Base-by-base conservation (phyloP, 2,113 vertebrate species). In the Pseudolaguvia tuberculata region DNA sequence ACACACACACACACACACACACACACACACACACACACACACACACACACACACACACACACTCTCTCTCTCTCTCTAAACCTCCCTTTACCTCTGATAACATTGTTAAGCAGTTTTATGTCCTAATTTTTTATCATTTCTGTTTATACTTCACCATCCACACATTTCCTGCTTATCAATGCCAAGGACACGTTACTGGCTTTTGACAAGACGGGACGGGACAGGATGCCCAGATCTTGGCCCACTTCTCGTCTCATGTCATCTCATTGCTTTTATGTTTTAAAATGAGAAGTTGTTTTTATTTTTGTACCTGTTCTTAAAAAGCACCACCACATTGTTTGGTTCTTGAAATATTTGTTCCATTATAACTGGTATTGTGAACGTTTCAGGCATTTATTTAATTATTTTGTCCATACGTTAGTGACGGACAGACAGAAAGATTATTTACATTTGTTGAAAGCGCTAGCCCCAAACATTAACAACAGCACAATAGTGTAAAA, bases 171-270 rank as follows among this genome's bases (percentile, higher is more conserved):
- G 61, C 61, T 27, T 53, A 6, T 20, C 42, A 42, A 51, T 29
- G 51, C 42, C 53, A 72, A 72, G 71, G 72, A 8, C 31, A 53
- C 14, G 27, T 73, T 51, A 51, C 48, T 62, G 71, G 72, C 14
- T 73, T 71, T 78, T 21, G 45, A 15, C 59, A 52, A 25, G 35
- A 42, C 69, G 55, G 20, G 17, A 62, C 42, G 52, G 39, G 35
- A 42, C 69, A 63, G 20, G 17, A 62, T 52, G 52, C 21, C 61
- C 39, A 35, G 31, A 53, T 73, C 25, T 65, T 6, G 3, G 3
- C 31, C 31, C 31, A 35, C 31, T 35, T 35, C 31, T 35, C 31
- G 3, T 35, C 31, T 35, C 31, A 35, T 35, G 9, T 45, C 10
- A n/a, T 35, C 15, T 12, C 39, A 58, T 23, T 27, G 53, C 55